Evolutionary conservation across 53 echinoderm and acorn worm species (phyloP), one percentile per base, ranked within the genome.

Genomic region (Temnopleurus reevesii): DNA sequence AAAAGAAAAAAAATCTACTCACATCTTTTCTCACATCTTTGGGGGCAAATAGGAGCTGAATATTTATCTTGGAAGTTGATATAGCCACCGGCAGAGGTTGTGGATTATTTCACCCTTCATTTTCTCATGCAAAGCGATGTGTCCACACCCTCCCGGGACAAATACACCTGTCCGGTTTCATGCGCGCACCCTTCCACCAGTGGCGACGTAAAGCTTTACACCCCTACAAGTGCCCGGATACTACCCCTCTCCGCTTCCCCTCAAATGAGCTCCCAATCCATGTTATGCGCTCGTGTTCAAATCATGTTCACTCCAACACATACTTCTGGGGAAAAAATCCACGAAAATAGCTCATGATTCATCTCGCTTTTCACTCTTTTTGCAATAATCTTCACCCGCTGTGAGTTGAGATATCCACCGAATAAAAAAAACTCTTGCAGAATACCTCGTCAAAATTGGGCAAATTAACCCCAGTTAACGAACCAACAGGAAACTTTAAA

Each of bases 11-110:
- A 71, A 55, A 34, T 30, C 51, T 81, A 12, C 35, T 2, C 33
- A 4, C 54, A 36, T 36, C 36, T 35, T 21, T 55, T 55, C 55
- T 56, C 54, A 53, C 83, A 83, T 49, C 30, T 83, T 55, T 38
- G 8, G 36, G 6, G 35, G 28, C 31, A n/a, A 18, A 55, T 10
- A 56, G 21, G 36, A 45, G 86, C 63, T 60, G 59, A 36, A 53
- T 83, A 83, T 83, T 83, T 83, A 56, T 55, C 28, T 83, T 55
- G 83, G 83, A 83, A 83, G 56, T 56, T 56, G 83, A 83, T 85
- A 59, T 60, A 59, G 86, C 86, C 86, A 85, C 45, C 86, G 86
- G 86, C 86, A 46, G 25, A 46, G 55, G 86, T 49, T 83, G 83
- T 55, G 86, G 86, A 85, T 85, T 85, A 85, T 60, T 53, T 13